Base-by-base conservation (phyloP, 2,888 invertebrate species). In the Euplagia quadripunctaria region DNA sequence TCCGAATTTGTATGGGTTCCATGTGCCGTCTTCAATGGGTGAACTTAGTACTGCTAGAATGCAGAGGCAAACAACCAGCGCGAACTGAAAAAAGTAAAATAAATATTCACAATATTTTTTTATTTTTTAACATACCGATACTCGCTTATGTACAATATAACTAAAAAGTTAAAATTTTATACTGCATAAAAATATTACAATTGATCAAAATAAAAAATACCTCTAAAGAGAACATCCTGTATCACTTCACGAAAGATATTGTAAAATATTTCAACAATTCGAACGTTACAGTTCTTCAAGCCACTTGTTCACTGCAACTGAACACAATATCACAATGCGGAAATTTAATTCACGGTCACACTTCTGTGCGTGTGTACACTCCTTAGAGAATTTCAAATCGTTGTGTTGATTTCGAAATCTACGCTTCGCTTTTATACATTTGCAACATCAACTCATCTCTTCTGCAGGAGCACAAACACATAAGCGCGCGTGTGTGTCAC, bases 341-440 rank as follows among this genome's bases (percentile, higher is more conserved):
- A 93, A 92, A 92, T 90, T 85, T 87, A 65, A 85, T 91, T 91
- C 93, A 92, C 94, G 90, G 89, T 90, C 89, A 87, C 91, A 86
- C 89, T 87, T 80, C 77, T 79, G 77, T 82, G 83, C 87, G 89
- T 90, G 87, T 93, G 94, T 94, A 87, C 92, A 93, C 93, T 93
- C 92, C 91, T 94, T 91, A 91, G 93, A 93, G 93, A 84, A 93
- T 92, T 90, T 90, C 93, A 95, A 95, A 93, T 93, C 91, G 93
- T 91, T 95, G 87, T 96, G 96, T 91, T 94, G 95, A 95, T 95
- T 94, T 95, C 95, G 95, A 94, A 95, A 96, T 94, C 93, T 83
- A 81, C 91, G 91, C 93, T 88, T 90, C 92, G 94, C 94, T 96
- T 96, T 94, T 95, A 95, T 95, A 95, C 92, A 94, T 93, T 93